Conservation (phyloP, 2,888 invertebrate species). For the Notocelia uddmanniana region DNA sequence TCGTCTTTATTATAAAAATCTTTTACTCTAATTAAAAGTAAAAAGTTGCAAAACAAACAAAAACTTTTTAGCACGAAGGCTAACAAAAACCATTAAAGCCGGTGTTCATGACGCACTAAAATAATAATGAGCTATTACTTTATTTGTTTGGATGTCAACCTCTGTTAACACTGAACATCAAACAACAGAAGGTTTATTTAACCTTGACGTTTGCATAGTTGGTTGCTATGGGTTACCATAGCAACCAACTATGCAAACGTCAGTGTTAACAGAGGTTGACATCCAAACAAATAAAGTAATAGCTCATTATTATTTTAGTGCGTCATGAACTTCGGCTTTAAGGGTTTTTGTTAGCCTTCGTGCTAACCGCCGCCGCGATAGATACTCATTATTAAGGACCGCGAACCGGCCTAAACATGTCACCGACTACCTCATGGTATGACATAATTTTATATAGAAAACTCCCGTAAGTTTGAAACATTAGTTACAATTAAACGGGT, state of each 20-base stretch:
- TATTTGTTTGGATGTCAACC: neutral
- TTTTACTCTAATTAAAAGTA: neutral
- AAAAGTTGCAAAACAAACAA: neutral
- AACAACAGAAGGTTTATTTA: neutral
- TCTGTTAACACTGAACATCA: conserved; percentile 5
- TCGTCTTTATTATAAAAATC: too few relatives aligned
- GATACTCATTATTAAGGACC: too few relatives aligned
- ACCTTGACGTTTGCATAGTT: neutral
- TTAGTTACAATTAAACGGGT: too few relatives aligned
- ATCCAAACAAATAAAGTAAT: neutral
- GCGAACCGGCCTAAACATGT: too few relatives aligned
- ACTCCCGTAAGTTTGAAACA: too few relatives aligned
- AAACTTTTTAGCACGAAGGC: neutral
- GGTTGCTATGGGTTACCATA: neutral
- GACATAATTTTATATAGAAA: too few relatives aligned
- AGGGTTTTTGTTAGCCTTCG: neutral
- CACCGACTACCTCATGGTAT: too few relatives aligned
- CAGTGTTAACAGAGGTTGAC: conserved; percentile 1
- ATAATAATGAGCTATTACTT: conserved; percentile 14
- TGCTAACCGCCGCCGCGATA: too few relatives aligned
- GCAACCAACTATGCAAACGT: neutral
- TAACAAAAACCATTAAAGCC: neutral
- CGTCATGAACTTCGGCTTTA: neutral
- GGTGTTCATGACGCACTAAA: conserved; percentile 4
- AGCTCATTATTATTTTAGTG: conserved; percentile 16